Base-by-base conservation (phyloP, 2,888 invertebrate genomes). In the Ptychoptera contaminata region DNA sequence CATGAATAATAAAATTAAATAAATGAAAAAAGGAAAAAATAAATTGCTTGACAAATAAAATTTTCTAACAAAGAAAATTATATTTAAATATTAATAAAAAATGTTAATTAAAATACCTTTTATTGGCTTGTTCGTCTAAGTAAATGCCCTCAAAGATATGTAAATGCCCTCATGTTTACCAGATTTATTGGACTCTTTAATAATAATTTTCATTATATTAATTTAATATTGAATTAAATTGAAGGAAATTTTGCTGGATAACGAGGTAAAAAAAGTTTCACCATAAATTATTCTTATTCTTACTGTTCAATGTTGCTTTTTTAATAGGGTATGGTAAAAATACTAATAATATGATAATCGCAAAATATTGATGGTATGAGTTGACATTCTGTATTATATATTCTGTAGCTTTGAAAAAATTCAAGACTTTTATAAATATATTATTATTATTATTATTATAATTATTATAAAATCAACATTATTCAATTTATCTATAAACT, bases 201-300 rank as follows among this genome's bases (percentile, higher is more conserved):
- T 30, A 30, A 23, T 32, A 31, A 15, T 51, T 83, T 70, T 65
- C 85, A 83, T 58, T 77, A n/a, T n/a, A n/a, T n/a, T n/a, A n/a
- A n/a, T n/a, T n/a, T n/a, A n/a, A n/a, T n/a, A n/a, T n/a, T n/a
- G n/a, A n/a, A n/a, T n/a, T n/a, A n/a, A n/a, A n/a, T n/a, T 63
- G 83, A 84, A 15, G 94, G 93, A 67, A 96, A 96, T 56, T 84
- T 83, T 55, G 94, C 93, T 50, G 96, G 96, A 72, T 93, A 96
- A 47, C 86, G 80, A 1, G 94, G 94, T 44, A 94, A 94, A 67
- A 88, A 58, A 90, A 79, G 46, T 79, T 77, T 45, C 88, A 86
- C 62, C 82, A 78, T 14, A 74, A 70, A 47, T 76, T 76, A 48
- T 76, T 71, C 56, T 73, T 74, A 54, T 79, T 77, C 36, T 77